phyloP scores from a whole-genome alignment of 2,888 invertebrate species.

The Chrysolina americana region DNA sequence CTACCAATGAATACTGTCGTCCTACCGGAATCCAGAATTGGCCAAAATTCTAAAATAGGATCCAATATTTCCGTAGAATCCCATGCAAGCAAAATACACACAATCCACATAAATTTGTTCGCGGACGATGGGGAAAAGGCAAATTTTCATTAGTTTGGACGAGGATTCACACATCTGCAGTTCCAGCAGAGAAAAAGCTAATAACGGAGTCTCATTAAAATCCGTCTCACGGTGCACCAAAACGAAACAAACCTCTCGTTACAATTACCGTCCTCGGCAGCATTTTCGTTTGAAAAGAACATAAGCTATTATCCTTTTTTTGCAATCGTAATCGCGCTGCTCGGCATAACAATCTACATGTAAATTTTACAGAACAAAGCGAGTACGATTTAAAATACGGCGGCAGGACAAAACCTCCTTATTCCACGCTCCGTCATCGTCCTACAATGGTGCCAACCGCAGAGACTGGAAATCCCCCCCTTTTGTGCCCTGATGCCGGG shows the following conservation, averaged over 20 bases:
- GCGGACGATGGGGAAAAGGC: not conserved
- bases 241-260: not conserved
- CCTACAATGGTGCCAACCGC: slow-evolving; percentile 21
- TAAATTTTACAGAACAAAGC: slow-evolving; percentile 29
- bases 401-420: slow-evolving; percentile 10
- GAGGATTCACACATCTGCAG: not conserved
- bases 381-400: slow-evolving; percentile 19
- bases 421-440: not conserved
- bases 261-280: not conserved
- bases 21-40: no score
- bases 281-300: slow-evolving; percentile 10
- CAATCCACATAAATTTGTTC: not conserved
- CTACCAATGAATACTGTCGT: no score
- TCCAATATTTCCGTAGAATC: no score
- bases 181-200: not conserved
- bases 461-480: slow-evolving; percentile 13
- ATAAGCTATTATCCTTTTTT: slow-evolving; percentile 16
- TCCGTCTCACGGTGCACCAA: not conserved
- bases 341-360: slow-evolving; percentile 25
- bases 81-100: no score
- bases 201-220: slow-evolving; percentile 12
- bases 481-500: not conserved
- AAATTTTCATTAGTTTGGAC: slow-evolving; percentile 2
- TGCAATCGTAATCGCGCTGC: slow-evolving; percentile 14
- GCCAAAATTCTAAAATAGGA: no score